Conservation (phyloP, 2,113 vertebrate genomes). For the Nerophis ophidion region DNA sequence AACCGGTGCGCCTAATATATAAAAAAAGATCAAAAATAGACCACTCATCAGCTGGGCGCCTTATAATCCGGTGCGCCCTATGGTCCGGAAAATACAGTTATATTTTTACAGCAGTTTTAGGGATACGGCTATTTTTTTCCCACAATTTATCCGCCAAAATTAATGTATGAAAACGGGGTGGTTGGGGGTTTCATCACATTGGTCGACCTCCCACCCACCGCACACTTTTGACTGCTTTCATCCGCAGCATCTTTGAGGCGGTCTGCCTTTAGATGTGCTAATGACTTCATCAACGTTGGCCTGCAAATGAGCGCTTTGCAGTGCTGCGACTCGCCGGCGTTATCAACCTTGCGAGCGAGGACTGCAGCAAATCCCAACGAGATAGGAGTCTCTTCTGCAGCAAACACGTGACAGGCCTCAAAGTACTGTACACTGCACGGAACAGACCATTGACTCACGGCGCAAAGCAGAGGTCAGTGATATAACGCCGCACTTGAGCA, state of each 20-base stretch:
- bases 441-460: neutral
- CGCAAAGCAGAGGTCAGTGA: conserved; percentile 1
- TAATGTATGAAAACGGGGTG: no score
- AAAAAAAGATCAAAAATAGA: no score
- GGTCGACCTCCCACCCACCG: neutral
- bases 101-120: no score
- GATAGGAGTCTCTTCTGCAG: neutral
- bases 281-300: conserved; percentile 64
- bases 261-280: conserved; percentile 65
- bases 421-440: no score
- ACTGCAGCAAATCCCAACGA: conserved; percentile 12
- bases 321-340: conserved; percentile 40
- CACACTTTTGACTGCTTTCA: conserved; percentile 62
- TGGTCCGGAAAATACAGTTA: no score
- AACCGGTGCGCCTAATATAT: no score
- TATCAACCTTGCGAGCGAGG: conserved; percentile 57
- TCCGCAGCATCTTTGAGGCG: conserved; percentile 54
- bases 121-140: no score
- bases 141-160: no score
- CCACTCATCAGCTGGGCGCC: no score
- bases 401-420: neutral
- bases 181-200: no score
- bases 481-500: conserved; percentile 4
- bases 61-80: no score
- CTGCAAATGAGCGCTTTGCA: conserved; percentile 33